Evolutionary conservation across 1,140 invertebrate species (phyloP), one percentile per base, ranked within the genome.

Genomic region (Whitmania pigra): DNA sequence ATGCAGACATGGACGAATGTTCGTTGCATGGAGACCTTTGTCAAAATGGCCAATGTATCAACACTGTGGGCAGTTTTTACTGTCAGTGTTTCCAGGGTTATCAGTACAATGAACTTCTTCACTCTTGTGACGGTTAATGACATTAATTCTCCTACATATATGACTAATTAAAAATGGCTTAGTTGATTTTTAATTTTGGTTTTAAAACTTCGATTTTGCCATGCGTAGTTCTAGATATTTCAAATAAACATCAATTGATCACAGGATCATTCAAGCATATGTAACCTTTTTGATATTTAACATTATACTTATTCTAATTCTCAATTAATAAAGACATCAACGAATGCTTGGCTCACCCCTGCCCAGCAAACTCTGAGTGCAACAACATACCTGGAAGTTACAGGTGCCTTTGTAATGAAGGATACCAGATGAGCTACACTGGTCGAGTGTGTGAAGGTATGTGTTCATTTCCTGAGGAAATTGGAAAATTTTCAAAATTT

Each of bases 351-450:
- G 69, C 29, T 27, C 73, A 73, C 22, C 79, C 78, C 0, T 81
- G 80, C 75, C 73, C 76, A n/a, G 77, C 77, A 9, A 80, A 79
- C 74, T 75, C 79, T 49, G 75, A 76, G 29, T 82, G 81, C 75
- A 74, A 77, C 40, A 82, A 82, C 72, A 80, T 75, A 0, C 75
- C 74, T 20, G 81, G 81, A 15, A 80, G 79, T 69, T 82, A 77
- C 74, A 72, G 75, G n/a, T 82, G 81, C 75, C 73, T 74, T 27
- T 82, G 81, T 74, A 77, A 79, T 20, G 86, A 87, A 54, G 91
- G 91, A 2, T 93, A 87, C 76, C 85, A 84, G 81, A 79, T 88
- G 0, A 84, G 85, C 0, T 81, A 85, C 53, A 82, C 84, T 71
- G 86, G 86, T 71, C 86, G 87, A 74, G 86, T 86, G 7, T 89